Evolutionary conservation across 1,140 invertebrate species (phyloP).

Genomic region (Apocrypta bakeri): DNA sequence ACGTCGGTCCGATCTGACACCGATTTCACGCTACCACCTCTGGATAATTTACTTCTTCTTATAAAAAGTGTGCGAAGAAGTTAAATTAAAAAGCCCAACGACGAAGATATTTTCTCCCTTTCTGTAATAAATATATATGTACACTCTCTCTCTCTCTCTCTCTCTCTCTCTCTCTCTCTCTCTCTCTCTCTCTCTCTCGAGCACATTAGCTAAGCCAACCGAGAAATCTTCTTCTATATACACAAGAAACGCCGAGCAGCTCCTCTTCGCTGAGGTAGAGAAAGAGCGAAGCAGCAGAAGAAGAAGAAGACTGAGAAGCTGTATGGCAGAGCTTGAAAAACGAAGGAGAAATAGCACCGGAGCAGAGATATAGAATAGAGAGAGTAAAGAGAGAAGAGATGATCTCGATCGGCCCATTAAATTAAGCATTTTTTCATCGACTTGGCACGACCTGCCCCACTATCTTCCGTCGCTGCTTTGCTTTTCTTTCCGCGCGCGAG

Average conservation of each 20-base stretch:
- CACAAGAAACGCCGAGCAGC: conserved; percentile 3
- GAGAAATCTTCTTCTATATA: conserved; percentile 20
- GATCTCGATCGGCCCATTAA: conserved; percentile 57
- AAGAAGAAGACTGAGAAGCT: background rate
- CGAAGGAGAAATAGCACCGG: background rate
- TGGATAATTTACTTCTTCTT: background rate
- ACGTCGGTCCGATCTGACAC: background rate
- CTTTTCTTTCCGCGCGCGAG: background rate
- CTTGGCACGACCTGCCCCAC: conserved; percentile 71
- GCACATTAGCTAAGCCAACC: conserved; percentile 41
- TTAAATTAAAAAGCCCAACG: background rate
- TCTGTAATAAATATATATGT: too few relatives aligned
- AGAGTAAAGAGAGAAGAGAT: conserved; percentile 44
- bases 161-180: background rate
- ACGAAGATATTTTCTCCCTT: background rate
- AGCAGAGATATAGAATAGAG: conserved; percentile 30
- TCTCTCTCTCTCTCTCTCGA: background rate
- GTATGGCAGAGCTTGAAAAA: background rate
- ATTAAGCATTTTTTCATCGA: conserved; percentile 58
- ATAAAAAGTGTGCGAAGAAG: background rate
- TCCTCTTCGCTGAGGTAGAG: background rate
- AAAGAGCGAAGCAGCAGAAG: background rate
- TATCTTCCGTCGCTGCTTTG: conserved; percentile 55
- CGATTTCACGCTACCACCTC: background rate
- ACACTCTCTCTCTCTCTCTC: background rate